Evolutionary conservation across 2,797 vertebrate genomes (phyloP).

Genomic region (Meriones psammophilus): DNA sequence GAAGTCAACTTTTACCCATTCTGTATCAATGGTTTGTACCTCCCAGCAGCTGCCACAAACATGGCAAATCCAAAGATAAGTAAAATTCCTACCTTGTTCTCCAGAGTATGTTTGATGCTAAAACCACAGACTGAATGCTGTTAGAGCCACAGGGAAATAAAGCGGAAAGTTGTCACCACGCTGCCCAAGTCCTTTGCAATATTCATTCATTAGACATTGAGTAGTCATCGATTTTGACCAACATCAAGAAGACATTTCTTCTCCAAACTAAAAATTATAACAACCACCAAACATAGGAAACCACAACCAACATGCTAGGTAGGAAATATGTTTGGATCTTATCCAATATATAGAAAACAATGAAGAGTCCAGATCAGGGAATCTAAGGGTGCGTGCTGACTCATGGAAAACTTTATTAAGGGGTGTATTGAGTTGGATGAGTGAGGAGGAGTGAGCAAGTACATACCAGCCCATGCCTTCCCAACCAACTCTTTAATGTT

Average conservation of each 20-base stretch:
- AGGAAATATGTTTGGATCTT: neutral
- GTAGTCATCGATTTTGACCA: neutral
- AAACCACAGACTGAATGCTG: rapidly evolving
- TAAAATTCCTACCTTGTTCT: neutral
- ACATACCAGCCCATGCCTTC: neutral
- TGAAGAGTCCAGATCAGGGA: neutral
- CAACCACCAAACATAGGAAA: neutral
- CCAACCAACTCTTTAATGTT: rapidly evolving
- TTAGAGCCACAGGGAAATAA: no score
- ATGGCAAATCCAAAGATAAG: neutral
- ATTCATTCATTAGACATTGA: neutral
- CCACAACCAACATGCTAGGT: neutral
- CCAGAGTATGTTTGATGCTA: neutral
- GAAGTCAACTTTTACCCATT: neutral
- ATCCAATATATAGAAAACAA: neutral
- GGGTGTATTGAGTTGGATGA: neutral
- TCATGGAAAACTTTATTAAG: neutral
- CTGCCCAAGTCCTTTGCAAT: neutral
- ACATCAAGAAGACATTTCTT: neutral
- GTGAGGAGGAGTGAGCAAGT: neutral
- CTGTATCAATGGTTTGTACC: neutral
- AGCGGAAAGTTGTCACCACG: rapidly evolving
- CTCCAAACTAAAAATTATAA: neutral
- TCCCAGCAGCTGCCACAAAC: neutral
- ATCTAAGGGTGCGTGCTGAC: neutral